Conservation (phyloP, 2,888 invertebrate species). For the Troides oblongomaculatus region DNA sequence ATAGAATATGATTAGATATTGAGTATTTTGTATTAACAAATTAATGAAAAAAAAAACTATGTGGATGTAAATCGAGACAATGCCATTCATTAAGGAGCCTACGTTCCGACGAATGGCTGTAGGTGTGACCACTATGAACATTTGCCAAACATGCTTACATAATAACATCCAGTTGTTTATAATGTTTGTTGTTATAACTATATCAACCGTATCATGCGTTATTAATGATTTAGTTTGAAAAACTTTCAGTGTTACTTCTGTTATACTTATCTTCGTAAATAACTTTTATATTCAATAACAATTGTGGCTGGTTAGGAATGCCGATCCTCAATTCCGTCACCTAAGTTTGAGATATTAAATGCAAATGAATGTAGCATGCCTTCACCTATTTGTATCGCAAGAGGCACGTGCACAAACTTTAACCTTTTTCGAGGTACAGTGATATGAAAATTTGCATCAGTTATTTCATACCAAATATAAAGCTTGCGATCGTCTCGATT, state of each 20-base stretch:
- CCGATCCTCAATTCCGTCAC: slow-evolving; percentile 25
- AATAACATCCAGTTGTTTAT: slow-evolving; percentile 12
- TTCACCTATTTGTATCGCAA: slow-evolving; percentile 27
- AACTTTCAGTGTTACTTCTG: background rate
- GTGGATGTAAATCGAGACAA: slow-evolving; percentile 23
- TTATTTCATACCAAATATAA: background rate
- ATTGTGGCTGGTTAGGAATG: slow-evolving; percentile 31
- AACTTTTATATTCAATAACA: background rate
- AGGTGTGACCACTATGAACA: slow-evolving; percentile 21
- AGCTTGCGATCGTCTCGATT: background rate
- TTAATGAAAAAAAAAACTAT: slow-evolving; percentile 6
- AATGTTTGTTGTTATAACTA: background rate
- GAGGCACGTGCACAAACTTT: slow-evolving; percentile 25
- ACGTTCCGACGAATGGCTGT: slow-evolving; percentile 16
- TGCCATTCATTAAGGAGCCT: slow-evolving; percentile 21
- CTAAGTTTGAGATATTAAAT: slow-evolving; percentile 17
- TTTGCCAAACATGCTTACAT: slow-evolving; percentile 18
- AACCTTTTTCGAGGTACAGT: slow-evolving; percentile 11
- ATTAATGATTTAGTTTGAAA: background rate
- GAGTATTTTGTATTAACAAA: background rate
- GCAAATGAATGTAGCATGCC: slow-evolving; percentile 28
- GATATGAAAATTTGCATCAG: background rate
- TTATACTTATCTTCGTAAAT: background rate
- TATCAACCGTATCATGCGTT: slow-evolving; percentile 5
- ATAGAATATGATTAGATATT: slow-evolving; percentile 1